Percentiles rank a stretch among this genome's conserved stretches.
Conservation (phyloP, 2,888 invertebrate genomes). For the Gerosis bhagava region DNA sequence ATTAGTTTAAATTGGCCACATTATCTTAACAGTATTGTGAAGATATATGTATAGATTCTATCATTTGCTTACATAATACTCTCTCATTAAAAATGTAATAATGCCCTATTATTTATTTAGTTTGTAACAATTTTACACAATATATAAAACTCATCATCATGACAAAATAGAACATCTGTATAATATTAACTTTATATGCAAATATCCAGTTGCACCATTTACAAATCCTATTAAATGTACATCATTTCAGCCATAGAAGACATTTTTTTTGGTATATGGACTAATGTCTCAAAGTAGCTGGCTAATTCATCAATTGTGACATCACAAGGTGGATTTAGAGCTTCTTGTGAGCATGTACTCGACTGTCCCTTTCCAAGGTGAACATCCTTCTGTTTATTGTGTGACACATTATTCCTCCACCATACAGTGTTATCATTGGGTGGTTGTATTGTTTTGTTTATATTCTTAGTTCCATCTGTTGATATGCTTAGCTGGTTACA, state of each 20-base stretch:
- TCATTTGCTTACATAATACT: too few relatives aligned
- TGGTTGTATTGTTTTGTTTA: constrained; percentile 33
- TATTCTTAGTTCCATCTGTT: constrained; percentile 37
- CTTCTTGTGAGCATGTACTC: constrained; percentile 90
- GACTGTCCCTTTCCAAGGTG: constrained; percentile 49
- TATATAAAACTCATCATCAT: too few relatives aligned
- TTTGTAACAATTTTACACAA: constrained; percentile 10
- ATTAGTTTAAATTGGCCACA: constrained; percentile 1
- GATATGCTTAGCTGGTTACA: constrained; percentile 73
- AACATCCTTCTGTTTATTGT: constrained; percentile 43
- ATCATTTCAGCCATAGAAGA: constrained; percentile 99
- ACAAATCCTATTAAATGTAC: constrained; percentile 89
- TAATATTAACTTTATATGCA: too few relatives aligned
- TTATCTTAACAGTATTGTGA: constrained; percentile 10
- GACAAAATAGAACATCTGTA: too few relatives aligned
- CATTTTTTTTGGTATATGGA: constrained; percentile 99
- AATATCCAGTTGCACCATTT: too few relatives aligned
- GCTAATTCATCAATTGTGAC: constrained; percentile 97
- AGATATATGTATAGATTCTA: neutral
- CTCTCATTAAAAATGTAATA: constrained; percentile 11
- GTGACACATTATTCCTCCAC: constrained; percentile 51
- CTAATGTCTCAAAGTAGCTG: constrained; percentile 96
- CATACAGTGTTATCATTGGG: constrained; percentile 49
- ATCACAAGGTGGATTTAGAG: constrained; percentile 88
- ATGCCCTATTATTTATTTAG: constrained; percentile 7